Conservation (phyloP, 2,888 invertebrate species). For the Melanchra persicariae region DNA sequence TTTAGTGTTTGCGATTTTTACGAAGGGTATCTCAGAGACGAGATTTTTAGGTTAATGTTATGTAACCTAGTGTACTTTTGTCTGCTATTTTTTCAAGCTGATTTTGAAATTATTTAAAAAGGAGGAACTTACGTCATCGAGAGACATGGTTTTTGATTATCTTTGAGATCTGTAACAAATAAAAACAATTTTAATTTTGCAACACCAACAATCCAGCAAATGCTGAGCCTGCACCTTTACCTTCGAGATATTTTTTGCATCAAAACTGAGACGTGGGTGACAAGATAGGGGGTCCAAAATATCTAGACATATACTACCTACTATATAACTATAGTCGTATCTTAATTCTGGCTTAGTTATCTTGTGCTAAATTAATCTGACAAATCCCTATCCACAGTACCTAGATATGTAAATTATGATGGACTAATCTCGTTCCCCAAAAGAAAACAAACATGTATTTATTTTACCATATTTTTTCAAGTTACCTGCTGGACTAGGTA, state of each 20-base stretch:
- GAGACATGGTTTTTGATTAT: constrained; percentile 83
- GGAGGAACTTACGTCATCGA: constrained; percentile 83
- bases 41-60: no score
- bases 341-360: constrained; percentile 16
- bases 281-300: neutral
- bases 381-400: neutral
- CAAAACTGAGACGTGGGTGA: no score
- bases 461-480: neutral
- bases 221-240: neutral
- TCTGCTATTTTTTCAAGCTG: no score
- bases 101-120: no score
- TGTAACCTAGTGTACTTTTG: no score
- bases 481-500: no score
- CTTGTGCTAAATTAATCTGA: neutral
- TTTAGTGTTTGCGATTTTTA: no score
- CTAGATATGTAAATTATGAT: neutral
- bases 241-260: neutral
- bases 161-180: constrained; percentile 82
- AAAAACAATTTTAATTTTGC: neutral
- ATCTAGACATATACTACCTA: no score
- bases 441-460: neutral
- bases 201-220: neutral
- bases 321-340: constrained; percentile 16
- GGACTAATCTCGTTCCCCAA: neutral
- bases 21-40: no score